Conservation (phyloP, 2,113 vertebrate genomes). For the Sceloporus tristichus region DNA sequence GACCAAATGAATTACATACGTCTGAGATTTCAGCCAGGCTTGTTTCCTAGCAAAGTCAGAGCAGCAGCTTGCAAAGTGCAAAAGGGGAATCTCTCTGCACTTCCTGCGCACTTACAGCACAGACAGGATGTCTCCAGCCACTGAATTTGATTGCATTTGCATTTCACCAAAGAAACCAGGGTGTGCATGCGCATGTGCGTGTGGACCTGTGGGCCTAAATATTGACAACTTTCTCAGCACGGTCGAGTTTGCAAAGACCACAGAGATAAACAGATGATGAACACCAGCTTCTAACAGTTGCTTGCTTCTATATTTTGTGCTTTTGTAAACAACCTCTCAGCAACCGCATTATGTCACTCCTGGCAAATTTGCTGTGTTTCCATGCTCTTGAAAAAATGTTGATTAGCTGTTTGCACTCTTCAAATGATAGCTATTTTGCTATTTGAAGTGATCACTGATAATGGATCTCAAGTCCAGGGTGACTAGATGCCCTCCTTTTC, state of each 20-base stretch:
- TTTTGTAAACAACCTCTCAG: slow-evolving; percentile 40
- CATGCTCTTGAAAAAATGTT: slow-evolving; percentile 4
- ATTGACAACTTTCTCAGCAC: background rate
- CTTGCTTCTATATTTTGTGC: slow-evolving; percentile 25
- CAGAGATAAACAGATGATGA: slow-evolving; percentile 19
- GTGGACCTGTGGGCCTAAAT: background rate
- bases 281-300: background rate
- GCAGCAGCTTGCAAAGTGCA: slow-evolving; percentile 48
- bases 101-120: slow-evolving; percentile 65
- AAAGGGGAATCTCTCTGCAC: background rate
- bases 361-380: slow-evolving; percentile 38
- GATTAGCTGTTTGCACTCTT: slow-evolving; percentile 40
- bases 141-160: slow-evolving; percentile 43
- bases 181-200: too few species aligned
- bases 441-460: too few species aligned
- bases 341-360: slow-evolving; percentile 17
- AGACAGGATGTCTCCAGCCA: slow-evolving; percentile 50
- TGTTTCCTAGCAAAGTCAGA: slow-evolving; percentile 63
- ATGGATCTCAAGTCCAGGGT: background rate
- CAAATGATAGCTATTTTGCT: background rate
- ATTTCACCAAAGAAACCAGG: slow-evolving; percentile 21
- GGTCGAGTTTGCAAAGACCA: slow-evolving; percentile 4
- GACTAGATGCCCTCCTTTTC: too few species aligned
- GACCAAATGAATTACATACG: slow-evolving; percentile 39
- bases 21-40: slow-evolving; percentile 55